Conservation (phyloP, 2,888 invertebrate genomes). For the Xanthorhoe designata region DNA sequence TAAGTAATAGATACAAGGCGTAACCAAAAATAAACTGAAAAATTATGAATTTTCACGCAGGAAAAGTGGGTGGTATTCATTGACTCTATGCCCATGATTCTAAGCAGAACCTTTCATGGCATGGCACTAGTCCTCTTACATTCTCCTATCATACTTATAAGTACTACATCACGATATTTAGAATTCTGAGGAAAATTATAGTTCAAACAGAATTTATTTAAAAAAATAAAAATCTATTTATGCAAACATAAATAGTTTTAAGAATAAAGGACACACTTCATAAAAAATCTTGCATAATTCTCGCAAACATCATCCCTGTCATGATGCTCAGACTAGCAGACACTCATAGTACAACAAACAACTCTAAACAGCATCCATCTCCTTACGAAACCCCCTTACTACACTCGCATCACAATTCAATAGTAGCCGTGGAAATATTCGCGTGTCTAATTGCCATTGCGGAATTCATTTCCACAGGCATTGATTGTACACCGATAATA, state of each 20-base stretch:
- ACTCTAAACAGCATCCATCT: conserved; percentile 38
- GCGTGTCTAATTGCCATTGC: conserved; percentile 31
- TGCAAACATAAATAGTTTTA: conserved; percentile 46
- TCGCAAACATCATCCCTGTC: conserved; percentile 83
- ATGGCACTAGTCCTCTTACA: conserved; percentile 85
- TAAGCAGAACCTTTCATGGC: conserved; percentile 85
- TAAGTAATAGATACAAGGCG: conserved; percentile 68
- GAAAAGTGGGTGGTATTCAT: conserved; percentile 85
- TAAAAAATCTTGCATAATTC: conserved; percentile 83
- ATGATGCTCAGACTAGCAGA: conserved; percentile 84
- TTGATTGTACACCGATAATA: conserved; percentile 34
- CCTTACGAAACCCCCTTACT: conserved; percentile 36
- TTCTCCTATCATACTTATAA: conserved; percentile 82
- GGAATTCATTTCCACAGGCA: conserved; percentile 34
- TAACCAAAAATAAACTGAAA: conserved; percentile 67
- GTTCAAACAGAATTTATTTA: conserved; percentile 50
- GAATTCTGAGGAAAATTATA: conserved; percentile 56
- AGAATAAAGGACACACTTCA: conserved; percentile 61
- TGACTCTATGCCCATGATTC: conserved; percentile 83
- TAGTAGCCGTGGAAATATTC: conserved; percentile 28
- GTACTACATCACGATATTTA: conserved; percentile 62
- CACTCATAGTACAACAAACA: conserved; percentile 64
- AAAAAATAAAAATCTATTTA: conserved; percentile 43
- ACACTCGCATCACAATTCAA: conserved; percentile 35
- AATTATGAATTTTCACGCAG: conserved; percentile 70